Conservation (phyloP, 1,140 invertebrate genomes). For the Probaryconus sp. region DNA sequence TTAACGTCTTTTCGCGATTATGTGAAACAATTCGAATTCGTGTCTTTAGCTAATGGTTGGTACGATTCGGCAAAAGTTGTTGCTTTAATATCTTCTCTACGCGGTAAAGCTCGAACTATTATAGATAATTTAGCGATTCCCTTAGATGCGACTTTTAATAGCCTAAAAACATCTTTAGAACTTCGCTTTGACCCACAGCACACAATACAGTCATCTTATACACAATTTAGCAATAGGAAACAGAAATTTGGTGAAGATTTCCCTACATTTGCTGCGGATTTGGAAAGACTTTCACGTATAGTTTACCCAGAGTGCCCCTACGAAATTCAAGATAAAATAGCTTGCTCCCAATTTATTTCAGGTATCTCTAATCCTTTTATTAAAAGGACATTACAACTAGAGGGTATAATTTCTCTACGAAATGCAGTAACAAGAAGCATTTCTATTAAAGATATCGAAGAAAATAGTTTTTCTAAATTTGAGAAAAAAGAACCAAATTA, state of each 20-base stretch:
- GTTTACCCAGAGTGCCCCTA: conserved; percentile 1
- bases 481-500: too few species aligned
- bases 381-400: not conserved
- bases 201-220: conserved; percentile 1
- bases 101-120: conserved; percentile 7
- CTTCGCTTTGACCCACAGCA: not conserved
- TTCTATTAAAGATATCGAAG: too few species aligned
- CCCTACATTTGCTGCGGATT: not conserved
- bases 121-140: not conserved
- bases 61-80: not conserved
- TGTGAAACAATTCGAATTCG: conserved; percentile 8
- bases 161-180: not conserved
- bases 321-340: conserved; percentile 7
- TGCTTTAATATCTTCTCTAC: conserved; percentile 10
- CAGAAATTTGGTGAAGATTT: conserved; percentile 8
- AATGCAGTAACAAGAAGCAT: too few species aligned
- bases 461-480: too few species aligned
- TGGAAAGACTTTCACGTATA: not conserved
- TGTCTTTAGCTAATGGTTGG: conserved; percentile 1
- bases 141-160: not conserved
- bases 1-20: not conserved
- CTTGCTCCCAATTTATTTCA: conserved; percentile 11
- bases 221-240: conserved; percentile 5
- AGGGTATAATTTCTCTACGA: too few species aligned
- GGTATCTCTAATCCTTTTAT: conserved; percentile 6